Evolutionary conservation across 2,113 vertebrate genomes (phyloP).

Genomic region (Glareola pratincola): DNA sequence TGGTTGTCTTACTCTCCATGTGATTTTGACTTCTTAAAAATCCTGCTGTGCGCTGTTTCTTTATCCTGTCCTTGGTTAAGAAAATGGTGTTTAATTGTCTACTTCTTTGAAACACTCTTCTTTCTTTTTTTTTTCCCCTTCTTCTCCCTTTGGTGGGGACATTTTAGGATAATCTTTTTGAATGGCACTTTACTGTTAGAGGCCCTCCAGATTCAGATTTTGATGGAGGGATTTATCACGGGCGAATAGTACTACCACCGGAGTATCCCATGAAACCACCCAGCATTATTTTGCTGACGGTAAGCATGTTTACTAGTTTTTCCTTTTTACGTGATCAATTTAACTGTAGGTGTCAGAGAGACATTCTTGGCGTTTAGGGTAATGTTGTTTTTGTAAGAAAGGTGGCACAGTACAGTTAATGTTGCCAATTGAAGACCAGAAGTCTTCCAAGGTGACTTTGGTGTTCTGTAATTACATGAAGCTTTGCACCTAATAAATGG

Average conservation of each 20-base stretch:
- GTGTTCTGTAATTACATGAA: not conserved
- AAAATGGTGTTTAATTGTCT: not conserved
- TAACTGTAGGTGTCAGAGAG: not conserved
- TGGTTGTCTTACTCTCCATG: not conserved
- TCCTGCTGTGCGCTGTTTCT: not conserved
- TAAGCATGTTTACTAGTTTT: slow-evolving; percentile 62
- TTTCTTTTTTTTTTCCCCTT: too few relatives aligned
- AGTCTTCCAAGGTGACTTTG: not conserved
- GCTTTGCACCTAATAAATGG: not conserved
- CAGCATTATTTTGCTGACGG: slow-evolving; percentile 96
- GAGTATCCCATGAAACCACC: slow-evolving; percentile 99
- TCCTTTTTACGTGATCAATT: not conserved
- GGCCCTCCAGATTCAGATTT: slow-evolving; percentile 98
- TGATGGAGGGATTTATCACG: slow-evolving; percentile 95
- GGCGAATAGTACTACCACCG: slow-evolving; percentile 93
- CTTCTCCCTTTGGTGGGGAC: not conserved
- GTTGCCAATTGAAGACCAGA: not conserved
- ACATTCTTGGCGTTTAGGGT: not conserved
- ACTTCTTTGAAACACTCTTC: not conserved
- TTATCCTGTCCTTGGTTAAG: not conserved
- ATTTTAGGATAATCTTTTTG: slow-evolving; percentile 95
- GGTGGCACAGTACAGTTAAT: not conserved
- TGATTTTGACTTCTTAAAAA: not conserved
- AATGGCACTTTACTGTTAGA: slow-evolving; percentile 98
- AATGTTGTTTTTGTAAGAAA: not conserved